These are phyloP conservation scores for Salticus scenicus DNA, from an alignment of 2,888 invertebrate genomes.

Conservation along the genomic window DNA sequence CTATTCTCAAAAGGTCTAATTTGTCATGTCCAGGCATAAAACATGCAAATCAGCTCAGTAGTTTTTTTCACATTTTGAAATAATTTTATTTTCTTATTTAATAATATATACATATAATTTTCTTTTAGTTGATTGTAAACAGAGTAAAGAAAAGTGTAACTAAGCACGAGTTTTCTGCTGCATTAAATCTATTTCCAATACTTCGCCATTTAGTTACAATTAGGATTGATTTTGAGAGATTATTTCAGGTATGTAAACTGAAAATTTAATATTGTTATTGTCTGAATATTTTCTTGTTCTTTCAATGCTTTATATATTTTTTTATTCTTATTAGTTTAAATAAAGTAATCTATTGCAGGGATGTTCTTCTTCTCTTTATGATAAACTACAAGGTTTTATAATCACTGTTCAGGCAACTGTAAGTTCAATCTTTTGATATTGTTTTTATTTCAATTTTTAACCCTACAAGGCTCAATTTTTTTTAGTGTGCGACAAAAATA, in stretches of 20 bases:
- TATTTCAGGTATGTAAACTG: conserved; percentile 79
- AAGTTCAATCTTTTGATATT: conserved; percentile 75
- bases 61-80: too few relatives aligned
- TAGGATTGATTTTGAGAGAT: conserved; percentile 87
- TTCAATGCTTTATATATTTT: neutral
- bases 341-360: conserved; percentile 39
- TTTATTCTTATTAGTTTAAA: too few relatives aligned
- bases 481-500: too few relatives aligned
- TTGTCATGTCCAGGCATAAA: too few relatives aligned
- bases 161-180: conserved; percentile 86
- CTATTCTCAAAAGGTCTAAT: too few relatives aligned
- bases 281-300: conserved; percentile 10
- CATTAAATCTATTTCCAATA: conserved; percentile 87
- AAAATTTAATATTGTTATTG: conserved; percentile 9
- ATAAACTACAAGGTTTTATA: conserved; percentile 84
- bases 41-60: too few relatives aligned
- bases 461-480: too few relatives aligned
- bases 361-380: conserved; percentile 78
- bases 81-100: too few relatives aligned
- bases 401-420: conserved; percentile 85
- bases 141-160: conserved; percentile 83
- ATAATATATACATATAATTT: too few relatives aligned
- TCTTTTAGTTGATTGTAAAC: conserved; percentile 82
- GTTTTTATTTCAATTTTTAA: too few relatives aligned
- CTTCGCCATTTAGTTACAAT: conserved; percentile 85